These are phyloP conservation scores for honey bee (Apis mellifera) DNA, from an alignment of 1,140 invertebrate species.

Conservation along the genomic window DNA sequence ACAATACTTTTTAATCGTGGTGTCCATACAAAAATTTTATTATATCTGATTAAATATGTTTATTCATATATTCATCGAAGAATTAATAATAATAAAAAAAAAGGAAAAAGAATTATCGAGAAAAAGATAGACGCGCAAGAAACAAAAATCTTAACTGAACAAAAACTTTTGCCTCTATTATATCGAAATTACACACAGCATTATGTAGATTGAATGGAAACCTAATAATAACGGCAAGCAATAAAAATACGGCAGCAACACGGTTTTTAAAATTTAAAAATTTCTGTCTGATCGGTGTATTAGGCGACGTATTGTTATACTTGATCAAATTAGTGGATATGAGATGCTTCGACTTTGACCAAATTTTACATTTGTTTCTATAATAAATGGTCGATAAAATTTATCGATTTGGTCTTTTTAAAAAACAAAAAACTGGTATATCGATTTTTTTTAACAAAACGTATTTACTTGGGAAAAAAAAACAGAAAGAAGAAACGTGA, in stretches of 20 bases:
- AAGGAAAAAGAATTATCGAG: not conserved
- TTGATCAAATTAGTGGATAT: slow-evolving; percentile 21
- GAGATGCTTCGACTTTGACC: slow-evolving; percentile 15
- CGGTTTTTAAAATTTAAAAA: not conserved
- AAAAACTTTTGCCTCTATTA: not conserved
- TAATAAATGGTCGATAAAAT: no score
- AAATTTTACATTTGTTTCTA: not conserved
- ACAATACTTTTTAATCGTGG: no score
- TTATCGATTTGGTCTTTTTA: not conserved
- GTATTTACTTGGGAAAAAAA: not conserved
- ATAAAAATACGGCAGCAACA: slow-evolving; percentile 8
- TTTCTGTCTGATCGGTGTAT: slow-evolving; percentile 13
- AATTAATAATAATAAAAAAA: no score
- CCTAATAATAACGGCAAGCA: slow-evolving; percentile 10
- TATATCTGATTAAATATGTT: no score
- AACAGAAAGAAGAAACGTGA: not conserved
- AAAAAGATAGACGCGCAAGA: not conserved
- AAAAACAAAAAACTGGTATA: not conserved
- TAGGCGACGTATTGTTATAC: slow-evolving; percentile 17
- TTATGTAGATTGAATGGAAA: not conserved
- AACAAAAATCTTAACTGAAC: not conserved
- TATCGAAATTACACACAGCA: slow-evolving; percentile 13
- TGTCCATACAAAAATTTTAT: no score
- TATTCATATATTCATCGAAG: no score
- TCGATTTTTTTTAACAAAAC: not conserved